Evolutionary conservation across 2,113 vertebrate genomes (phyloP).

Genomic region (Trogon surrucura): DNA sequence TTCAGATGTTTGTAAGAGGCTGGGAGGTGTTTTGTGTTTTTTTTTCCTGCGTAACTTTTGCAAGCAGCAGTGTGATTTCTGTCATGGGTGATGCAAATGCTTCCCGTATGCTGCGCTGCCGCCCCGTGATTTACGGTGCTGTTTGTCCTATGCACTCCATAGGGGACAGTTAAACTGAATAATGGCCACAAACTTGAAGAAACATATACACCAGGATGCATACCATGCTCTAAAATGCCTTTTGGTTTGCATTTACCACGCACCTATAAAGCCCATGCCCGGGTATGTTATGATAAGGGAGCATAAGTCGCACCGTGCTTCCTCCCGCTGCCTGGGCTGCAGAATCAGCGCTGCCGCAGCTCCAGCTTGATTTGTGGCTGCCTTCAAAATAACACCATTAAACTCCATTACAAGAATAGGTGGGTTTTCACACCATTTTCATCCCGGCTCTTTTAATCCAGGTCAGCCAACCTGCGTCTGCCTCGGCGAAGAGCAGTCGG

Average conservation of each 20-base stretch:
- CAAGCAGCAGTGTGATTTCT: constrained; percentile 19
- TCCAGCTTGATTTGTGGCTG: too few species aligned
- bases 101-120: constrained; percentile 6
- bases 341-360: not conserved
- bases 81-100: not conserved
- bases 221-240: not conserved
- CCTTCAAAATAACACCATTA: not conserved
- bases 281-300: not conserved
- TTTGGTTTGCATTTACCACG: not conserved
- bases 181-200: not conserved
- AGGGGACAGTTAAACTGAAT: not conserved
- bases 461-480: not conserved
- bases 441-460: not conserved
- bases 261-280: not conserved
- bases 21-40: not conserved
- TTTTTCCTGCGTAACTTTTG: not conserved
- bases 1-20: not conserved
- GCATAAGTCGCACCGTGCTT: not conserved
- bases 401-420: not conserved
- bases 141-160: constrained; percentile 9
- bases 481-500: not conserved
- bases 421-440: not conserved
- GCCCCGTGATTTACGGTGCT: not conserved
- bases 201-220: not conserved
- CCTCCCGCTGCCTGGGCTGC: not conserved